Base-by-base conservation (phyloP, 2,888 invertebrate genomes). In the Pseudolycoriella hygida region DNA sequence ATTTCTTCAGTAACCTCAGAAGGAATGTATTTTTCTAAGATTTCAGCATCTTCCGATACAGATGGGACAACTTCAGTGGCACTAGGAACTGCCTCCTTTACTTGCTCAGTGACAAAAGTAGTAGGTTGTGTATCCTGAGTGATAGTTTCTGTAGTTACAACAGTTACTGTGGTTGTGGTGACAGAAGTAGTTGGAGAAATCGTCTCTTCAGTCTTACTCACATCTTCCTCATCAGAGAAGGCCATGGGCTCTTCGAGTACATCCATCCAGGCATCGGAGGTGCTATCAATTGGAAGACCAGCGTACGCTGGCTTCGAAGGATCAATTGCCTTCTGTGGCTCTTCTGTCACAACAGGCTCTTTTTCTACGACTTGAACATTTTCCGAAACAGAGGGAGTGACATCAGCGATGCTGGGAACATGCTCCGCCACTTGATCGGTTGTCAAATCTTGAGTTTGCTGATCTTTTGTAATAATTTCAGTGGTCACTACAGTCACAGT, bases 201-300 rank as follows among this genome's bases (percentile, higher is more conserved):
- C 4, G 37, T 37, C 37, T 37, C 37, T 37, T 37, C n/a, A 37
- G 25, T 4, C 25, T 25, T 25, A 25, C 25, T 25, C 25, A 25
- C 34, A 49, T 52, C 53, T 43, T 60, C 61, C n/a, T 62, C 60
- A 25, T 60, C 62, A 2, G 62, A 59, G 39, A 66, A 56, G 4
- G 53, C 52, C 50, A 62, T 58, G n/a, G 61, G 59, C 45, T 66
- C 61, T 45, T 66, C 65, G 32, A 60, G 43, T 11, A 59, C 57
- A 45, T 58, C 53, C 56, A 67, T 58, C 57, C 63, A 63, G 2
- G 56, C 48, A 40, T 52, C 57, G 17, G 57, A 50, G 0, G 60
- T 52, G 17, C 60, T 57, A 46, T 56, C 60, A 30, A 58, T 52
- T 2, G 60, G 58, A 39, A 59, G 48, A 3, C 56, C 60, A 17